phyloP scores from a whole-genome alignment of 2,888 invertebrate species.

The Pycnomerus fuliginosus region DNA sequence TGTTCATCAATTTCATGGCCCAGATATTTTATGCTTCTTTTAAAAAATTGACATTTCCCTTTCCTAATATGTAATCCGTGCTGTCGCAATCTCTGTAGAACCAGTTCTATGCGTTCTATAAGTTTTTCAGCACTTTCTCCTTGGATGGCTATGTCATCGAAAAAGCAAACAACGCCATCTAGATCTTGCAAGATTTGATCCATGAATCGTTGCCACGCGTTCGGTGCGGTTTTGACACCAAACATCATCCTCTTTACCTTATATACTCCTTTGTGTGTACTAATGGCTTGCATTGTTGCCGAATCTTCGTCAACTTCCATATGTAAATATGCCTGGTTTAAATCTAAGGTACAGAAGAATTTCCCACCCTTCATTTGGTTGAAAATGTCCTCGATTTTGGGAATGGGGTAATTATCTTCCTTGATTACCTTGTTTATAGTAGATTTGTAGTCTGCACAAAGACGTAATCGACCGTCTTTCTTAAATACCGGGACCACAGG shows the following conservation, averaged over 20 bases:
- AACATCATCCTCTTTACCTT: constrained; percentile 39
- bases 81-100: constrained; percentile 1
- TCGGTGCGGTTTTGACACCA: constrained; percentile 36
- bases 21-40: constrained; percentile 1
- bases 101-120: neutral
- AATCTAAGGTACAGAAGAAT: constrained; percentile 4
- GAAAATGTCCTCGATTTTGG: constrained; percentile 6
- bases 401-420: constrained; percentile 1
- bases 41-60: constrained; percentile 4
- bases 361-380: constrained; percentile 2
- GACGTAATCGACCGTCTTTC: neutral
- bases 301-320: constrained; percentile 2
- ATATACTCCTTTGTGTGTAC: constrained; percentile 2
- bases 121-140: constrained; percentile 23
- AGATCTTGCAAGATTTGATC: constrained; percentile 35
- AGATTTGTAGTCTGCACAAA: constrained; percentile 2
- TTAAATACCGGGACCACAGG: neutral
- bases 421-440: constrained; percentile 1
- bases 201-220: constrained; percentile 39
- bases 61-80: constrained; percentile 3
- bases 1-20: neutral
- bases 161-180: constrained; percentile 37
- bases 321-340: constrained; percentile 3
- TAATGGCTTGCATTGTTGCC: neutral
- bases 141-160: constrained; percentile 38